Base-by-base conservation (phyloP, 2,797 vertebrate genomes). In the Gymnothorax reevesii region DNA sequence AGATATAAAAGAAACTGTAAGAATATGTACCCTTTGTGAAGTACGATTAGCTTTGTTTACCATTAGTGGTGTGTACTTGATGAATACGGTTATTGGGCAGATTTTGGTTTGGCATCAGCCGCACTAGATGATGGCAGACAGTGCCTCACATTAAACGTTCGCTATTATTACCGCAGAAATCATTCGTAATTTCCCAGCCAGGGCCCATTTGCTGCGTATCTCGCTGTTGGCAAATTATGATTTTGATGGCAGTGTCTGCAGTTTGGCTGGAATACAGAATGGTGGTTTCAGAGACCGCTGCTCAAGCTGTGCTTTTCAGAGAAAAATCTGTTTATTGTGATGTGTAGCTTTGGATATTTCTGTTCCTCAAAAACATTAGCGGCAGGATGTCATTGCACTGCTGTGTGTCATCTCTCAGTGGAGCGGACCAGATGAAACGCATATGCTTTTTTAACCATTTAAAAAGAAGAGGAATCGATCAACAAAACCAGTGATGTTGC, bases 171-270 rank as follows among this genome's bases (percentile, higher is more conserved):
- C 17, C 60, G 5, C 60, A 64, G 22, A 62, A 66, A 25, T 66
- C 22, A 66, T 66, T 66, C 64, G n/a, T 66, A 22, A 13, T 73
- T 73, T 73, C 71, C n/a, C 71, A 73, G 69, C 69, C 69, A 42
- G 33, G 12, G 27, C 69, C 27, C 25, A 33, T 13, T 25, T 25
- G 8, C 71, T 33, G 13, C 25, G 64, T 42, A 3, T 73, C 9
- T 27, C 9, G 13, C 5, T 8, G 66, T 17, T 73, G 71, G 71
- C 25, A 73, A 42, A 73, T 42, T 15, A 12, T 73, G 71, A 10
- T 7, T 12, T 33, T 5, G 27, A 42, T 73, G 33, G 25, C 71
- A 17, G 12, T 4, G 8, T 73, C 9, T 27, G 25, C 4, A 27
- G 64, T 8, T 62, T 66, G 64, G 64, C n/a, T 33, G 33, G 20